Evolutionary conservation across 2,888 invertebrate genomes (phyloP).

Genomic region (Ichneumoninae sp.): DNA sequence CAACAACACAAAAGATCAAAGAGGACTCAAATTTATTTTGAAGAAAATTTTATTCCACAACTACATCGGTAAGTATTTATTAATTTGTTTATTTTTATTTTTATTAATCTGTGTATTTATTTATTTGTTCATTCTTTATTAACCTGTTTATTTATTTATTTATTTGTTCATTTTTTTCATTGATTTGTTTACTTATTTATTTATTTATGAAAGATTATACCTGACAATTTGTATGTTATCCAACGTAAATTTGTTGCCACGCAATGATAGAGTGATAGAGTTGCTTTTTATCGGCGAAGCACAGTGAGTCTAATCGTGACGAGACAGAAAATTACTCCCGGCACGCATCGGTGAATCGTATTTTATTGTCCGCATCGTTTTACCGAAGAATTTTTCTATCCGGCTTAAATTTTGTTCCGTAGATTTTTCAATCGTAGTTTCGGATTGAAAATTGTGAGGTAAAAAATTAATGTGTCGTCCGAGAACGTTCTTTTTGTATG

Average conservation of each 20-base stretch:
- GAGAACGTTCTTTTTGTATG: background rate
- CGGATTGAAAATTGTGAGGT: background rate
- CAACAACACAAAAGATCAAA: background rate
- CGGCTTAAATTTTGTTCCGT: background rate
- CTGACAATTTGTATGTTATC: background rate
- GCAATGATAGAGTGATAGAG: background rate
- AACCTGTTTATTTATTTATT: no score
- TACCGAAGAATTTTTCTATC: background rate
- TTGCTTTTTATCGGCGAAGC: background rate
- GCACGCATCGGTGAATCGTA: background rate
- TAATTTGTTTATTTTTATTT: no score
- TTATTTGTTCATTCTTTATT: background rate
- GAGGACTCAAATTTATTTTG: no score
- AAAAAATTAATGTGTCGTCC: background rate
- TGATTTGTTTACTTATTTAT: no score
- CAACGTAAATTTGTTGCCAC: background rate
- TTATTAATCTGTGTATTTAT: background rate
- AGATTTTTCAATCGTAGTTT: background rate
- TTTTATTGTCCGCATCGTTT: background rate
- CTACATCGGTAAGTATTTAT: background rate
- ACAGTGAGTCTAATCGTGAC: slow-evolving; percentile 33
- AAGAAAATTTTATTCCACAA: background rate
- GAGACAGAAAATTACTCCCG: slow-evolving; percentile 48
- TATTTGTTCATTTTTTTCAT: no score
- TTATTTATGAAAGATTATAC: background rate